Evolutionary conservation across 2,113 vertebrate genomes (phyloP), one percentile per base, ranked within the genome.

Genomic region (Fulmarus glacialis): DNA sequence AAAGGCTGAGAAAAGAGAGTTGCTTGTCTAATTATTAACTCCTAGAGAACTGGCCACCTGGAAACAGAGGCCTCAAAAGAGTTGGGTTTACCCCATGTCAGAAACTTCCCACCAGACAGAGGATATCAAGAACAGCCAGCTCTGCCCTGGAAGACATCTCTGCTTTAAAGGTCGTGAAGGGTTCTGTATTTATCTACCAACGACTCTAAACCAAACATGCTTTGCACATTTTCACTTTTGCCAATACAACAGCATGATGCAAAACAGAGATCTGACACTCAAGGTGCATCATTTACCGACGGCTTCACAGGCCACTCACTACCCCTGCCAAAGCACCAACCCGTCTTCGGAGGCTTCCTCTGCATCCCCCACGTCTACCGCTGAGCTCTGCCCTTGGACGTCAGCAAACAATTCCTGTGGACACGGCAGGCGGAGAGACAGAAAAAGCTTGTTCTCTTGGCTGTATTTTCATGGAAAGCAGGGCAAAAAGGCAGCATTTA

Each of bases 191-290:
- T 27, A 73, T 2, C 30, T 29, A 11, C 34, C 48, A 3, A 4
- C 0, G 4, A 47, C 29, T 34, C 30, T 56, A 48, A 59, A 75
- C 8, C 58, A 43, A 67, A 34, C 29, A 2, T 0, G 3, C 7
- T 5, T 58, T 4, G 24, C 32, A 38, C 53, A n/a, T 32, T 30
- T 34, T 7, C 36, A 16, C 60, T 43, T 30, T 6, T 16, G 47
- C 91, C 34, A 43, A 48, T 3, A 5, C 20, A 45, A 24, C 14
- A 68, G 34, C 56, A 6, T 1, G 59, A 55, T 15, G 26, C n/a
- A n/a, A 53, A 53, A 0, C 77, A 53, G n/a, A 47, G 55, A 18
- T 9, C 36, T 63, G 55, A 9, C 26, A 6, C 15, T 26, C n/a
- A 14, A 30, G n/a, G 45, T 11, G 9, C 38, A 12, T 24, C 64